Evolutionary conservation across 2,888 invertebrate species (phyloP).

Genomic region (Orthosia gothica): DNA sequence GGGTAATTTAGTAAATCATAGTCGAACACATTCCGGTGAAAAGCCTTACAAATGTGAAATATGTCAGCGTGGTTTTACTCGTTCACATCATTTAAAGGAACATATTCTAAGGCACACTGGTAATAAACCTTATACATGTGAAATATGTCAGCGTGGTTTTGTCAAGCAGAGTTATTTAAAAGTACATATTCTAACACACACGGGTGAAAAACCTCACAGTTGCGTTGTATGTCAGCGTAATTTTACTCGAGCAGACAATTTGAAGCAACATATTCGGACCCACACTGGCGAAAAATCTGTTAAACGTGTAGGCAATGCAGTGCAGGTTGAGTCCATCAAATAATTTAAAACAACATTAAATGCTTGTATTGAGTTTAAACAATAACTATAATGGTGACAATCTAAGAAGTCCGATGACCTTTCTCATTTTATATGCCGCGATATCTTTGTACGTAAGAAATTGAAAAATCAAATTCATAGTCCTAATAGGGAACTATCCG

Average conservation of each 20-base stretch:
- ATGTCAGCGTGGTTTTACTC: neutral
- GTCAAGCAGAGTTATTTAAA: neutral
- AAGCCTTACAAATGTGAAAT: conserved; percentile 16
- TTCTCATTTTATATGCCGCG: no score
- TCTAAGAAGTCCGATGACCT: no score
- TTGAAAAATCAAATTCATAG: no score
- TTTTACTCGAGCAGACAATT: conserved; percentile 7
- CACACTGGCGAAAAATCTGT: neutral
- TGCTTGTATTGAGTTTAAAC: no score
- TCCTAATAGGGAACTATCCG: no score
- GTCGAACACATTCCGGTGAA: conserved; percentile 8
- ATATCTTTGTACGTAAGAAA: no score
- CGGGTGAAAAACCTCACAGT: conserved; percentile 15
- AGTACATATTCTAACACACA: neutral
- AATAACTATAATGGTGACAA: no score
- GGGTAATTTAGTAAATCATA: neutral
- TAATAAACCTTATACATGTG: conserved; percentile 4
- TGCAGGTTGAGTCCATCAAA: no score
- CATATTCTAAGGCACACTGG: neutral
- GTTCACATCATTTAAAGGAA: neutral
- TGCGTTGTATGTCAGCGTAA: conserved; percentile 12
- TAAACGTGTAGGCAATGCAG: no score
- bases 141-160: conserved; percentile 1
- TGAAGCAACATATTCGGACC: conserved; percentile 1
- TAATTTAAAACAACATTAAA: no score